Evolutionary conservation across 2,797 vertebrate species (phyloP), one percentile per base, ranked within the genome.

Genomic region (Neosalanx taihuensis): DNA sequence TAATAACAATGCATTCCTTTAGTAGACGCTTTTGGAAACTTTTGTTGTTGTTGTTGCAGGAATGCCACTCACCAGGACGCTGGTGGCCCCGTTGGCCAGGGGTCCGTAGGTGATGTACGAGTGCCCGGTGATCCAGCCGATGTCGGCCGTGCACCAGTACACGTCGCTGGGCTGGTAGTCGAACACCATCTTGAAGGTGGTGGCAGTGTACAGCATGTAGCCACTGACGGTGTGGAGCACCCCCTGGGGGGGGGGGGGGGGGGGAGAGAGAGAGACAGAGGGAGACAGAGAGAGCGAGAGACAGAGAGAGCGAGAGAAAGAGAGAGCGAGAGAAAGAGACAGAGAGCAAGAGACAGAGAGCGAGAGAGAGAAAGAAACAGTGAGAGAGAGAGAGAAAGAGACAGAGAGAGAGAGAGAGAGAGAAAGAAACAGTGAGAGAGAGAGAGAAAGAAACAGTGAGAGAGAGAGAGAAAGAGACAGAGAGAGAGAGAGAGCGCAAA

Each of bases 101-200:
- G 97, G 97, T 9, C 96, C 97, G 0, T 99, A 99, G 5, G 95
- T 94, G 89, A 98, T 89, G 86, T 99, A 99, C 71, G 97, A 98
- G 84, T 99, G 97, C 10, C 97, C 97, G 0, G 97, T 99, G 85
- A 99, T 99, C 97, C 97, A 99, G 0, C 97, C 97, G 3, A 98
- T 95, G 89, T 99, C 97, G 0, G 96, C 97, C 0, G 97, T 99
- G 90, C 97, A 99, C 97, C 97, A 99, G 90, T 96, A 99, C 31
- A 99, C 80, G 26, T 99, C 97, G 3, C 94, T 92, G 0, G 91
- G 83, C 31, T 96, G 95, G 86, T 97, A 88, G 92, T 99, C 97
- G 66, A 99, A 99, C 76, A 99, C 97, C 2, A 96, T 90, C 53
- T 97, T 98, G 87, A 98, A 98, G 12, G 97, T 96, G 77, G 92